Evolutionary conservation across 2,888 invertebrate species (phyloP), one percentile per base, ranked within the genome.

Genomic region (Chalcis sispes): DNA sequence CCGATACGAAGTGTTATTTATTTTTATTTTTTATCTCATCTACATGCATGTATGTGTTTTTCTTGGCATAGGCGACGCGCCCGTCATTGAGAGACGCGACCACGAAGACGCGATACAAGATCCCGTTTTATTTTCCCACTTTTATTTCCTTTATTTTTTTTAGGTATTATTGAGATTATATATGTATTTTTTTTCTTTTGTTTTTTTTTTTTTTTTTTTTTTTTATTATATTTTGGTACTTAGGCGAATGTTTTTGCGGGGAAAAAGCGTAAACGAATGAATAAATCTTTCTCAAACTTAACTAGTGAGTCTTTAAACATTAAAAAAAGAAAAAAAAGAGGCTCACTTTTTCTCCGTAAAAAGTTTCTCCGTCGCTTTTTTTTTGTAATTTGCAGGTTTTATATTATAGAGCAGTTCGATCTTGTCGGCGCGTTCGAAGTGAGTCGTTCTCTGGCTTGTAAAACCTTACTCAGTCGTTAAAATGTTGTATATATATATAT

Each of bases 91-190:
- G 70, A 50, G 59, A 70, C 36, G 70, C 59, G 59, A 70, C 59
- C 70, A 50, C 50, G 70, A 50, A 50, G 61, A 70, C 36, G 61
- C 61, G 36, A 13, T 29, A 52, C 61, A 59, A 70, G 59, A 70
- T 70, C 69, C 59, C 50, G 58, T 25, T 8, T 36, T 36, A 36
- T 5, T 8, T 3, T 32, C 8, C 3, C 32, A 32, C 32, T 42
- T n/a, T n/a, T n/a, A n/a, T n/a, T n/a, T n/a, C n/a, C n/a, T n/a
- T n/a, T n/a, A n/a, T n/a, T n/a, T n/a, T n/a, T n/a, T n/a, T n/a
- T n/a, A n/a, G n/a, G n/a, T n/a, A n/a, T n/a, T n/a, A n/a, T n/a
- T 13, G 42, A 42, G 2, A 2, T 42, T 42, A 42, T 42, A 42
- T 8, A 42, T 42, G 10, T 66, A 42, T 13, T 23, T 25, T 20